Evolutionary conservation across 2,888 invertebrate genomes (phyloP).

Genomic region (Sinodicranocentrus sp.): DNA sequence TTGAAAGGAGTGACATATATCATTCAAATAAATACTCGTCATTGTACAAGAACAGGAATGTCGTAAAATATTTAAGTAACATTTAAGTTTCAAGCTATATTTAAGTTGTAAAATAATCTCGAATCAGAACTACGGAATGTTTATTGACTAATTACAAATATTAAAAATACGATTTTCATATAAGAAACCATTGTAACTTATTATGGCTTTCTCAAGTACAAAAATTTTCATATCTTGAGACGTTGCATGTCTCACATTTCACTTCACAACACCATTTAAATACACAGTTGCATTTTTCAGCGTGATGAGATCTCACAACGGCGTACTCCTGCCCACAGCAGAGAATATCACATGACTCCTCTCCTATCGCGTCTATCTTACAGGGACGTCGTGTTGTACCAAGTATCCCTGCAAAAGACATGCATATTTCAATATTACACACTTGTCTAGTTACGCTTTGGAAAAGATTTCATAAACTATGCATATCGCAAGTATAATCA

Average conservation of each 20-base stretch:
- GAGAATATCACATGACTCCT: conserved; percentile 92
- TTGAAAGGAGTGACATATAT: no score
- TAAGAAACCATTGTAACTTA: no score
- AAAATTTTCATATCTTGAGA: conserved; percentile 43
- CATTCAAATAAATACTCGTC: no score
- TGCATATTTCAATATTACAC: background rate
- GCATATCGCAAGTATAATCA: no score
- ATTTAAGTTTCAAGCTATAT: no score
- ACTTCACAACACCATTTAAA: conserved; percentile 97
- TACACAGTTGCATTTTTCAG: conserved; percentile 90
- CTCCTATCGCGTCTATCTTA: conserved; percentile 88
- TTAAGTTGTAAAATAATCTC: no score
- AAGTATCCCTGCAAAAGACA: conserved; percentile 83
- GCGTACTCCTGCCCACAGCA: conserved; percentile 91
- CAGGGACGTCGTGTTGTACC: conserved; percentile 89
- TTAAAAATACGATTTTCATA: no score
- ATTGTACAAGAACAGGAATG: no score
- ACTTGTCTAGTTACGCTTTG: no score
- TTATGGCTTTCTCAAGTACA: conserved; percentile 54
- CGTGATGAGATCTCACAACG: conserved; percentile 84
- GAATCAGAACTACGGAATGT: no score
- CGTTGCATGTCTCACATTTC: conserved; percentile 87
- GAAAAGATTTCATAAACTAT: background rate
- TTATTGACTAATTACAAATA: no score
- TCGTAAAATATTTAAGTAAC: no score